A percentile compares a stretch with the other conserved stretches of the same genome.
phyloP scores from a whole-genome alignment of 2,113 vertebrate genomes.

The Craseonycteris thonglongyai region DNA sequence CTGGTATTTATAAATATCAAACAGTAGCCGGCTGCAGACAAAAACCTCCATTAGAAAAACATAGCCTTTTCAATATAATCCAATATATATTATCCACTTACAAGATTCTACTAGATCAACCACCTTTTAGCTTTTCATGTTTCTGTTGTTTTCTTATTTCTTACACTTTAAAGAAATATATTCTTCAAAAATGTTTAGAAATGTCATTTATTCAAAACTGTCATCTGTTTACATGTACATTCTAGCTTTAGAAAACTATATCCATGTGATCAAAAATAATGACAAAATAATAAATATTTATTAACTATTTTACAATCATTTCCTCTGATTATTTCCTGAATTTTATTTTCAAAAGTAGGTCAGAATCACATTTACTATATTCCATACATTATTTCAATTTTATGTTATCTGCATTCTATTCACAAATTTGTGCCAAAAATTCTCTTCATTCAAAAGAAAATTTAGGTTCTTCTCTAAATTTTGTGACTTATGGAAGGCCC shows the following conservation, averaged over 20 bases:
- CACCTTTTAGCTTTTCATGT: not conserved
- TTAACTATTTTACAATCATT: not conserved
- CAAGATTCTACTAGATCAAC: not conserved
- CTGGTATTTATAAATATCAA: constrained; percentile 61
- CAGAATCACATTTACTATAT: not conserved
- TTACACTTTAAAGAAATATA: not conserved
- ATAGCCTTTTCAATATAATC: constrained; percentile 6
- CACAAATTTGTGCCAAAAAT: not conserved
- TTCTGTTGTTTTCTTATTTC: not conserved
- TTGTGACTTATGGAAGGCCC: not conserved
- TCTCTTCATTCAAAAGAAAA: not conserved
- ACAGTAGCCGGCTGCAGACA: constrained; percentile 11
- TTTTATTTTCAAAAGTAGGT: not conserved
- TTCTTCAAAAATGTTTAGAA: not conserved
- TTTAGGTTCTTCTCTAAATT: not conserved
- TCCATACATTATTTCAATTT: not conserved
- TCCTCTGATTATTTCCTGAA: not conserved
- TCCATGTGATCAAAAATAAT: not conserved
- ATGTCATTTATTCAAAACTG: not conserved
- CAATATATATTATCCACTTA: not conserved
- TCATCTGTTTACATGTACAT: not conserved
- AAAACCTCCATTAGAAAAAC: not conserved
- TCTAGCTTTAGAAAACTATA: not conserved
- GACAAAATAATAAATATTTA: not conserved
- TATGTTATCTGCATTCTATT: not conserved